phyloP scores from a whole-genome alignment of 37 sponge, comb jelly and placozoan genomes.

The Agelas oroides region DNA sequence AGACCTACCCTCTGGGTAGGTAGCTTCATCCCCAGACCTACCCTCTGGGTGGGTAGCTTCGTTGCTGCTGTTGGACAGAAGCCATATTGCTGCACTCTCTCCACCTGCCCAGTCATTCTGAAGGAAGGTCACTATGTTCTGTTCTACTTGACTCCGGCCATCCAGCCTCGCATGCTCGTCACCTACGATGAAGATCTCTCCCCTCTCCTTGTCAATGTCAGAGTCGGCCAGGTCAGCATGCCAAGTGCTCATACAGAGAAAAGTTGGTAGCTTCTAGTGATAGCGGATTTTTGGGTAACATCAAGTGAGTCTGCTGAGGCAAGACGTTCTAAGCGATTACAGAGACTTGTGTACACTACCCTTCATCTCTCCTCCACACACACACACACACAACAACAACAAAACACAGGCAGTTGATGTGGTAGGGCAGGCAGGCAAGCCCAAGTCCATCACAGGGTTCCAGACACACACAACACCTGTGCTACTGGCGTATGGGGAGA shows the following conservation, averaged over 20 bases:
- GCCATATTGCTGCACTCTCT: too few species aligned
- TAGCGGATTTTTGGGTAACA: too few species aligned
- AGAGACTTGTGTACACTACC: too few species aligned
- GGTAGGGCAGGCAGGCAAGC: slow-evolving; percentile 95
- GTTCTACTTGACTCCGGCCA: slow-evolving; percentile 92
- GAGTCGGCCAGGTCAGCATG: slow-evolving; percentile 93
- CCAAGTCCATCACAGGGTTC: slow-evolving; percentile 95
- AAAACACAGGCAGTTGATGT: slow-evolving; percentile 85
- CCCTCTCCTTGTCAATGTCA: slow-evolving; percentile 89
- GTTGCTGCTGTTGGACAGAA: not conserved
- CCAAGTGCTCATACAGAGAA: too few species aligned
- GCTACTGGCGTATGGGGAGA: slow-evolving; percentile 90
- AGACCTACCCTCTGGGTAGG: too few species aligned
- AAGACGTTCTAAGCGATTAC: too few species aligned
- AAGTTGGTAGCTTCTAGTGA: too few species aligned
- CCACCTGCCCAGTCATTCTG: slow-evolving; percentile 51
- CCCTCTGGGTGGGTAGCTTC: not conserved
- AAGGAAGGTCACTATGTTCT: slow-evolving; percentile 87
- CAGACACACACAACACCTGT: slow-evolving; percentile 97
- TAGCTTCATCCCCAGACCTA: not conserved
- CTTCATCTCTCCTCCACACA: too few species aligned
- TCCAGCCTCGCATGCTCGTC: slow-evolving; percentile 98
- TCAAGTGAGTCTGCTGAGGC: too few species aligned
- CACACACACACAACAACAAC: not conserved
- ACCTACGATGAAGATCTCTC: slow-evolving; percentile 86